Base-by-base conservation (phyloP, 2,113 vertebrate genomes). In the Thomomys bottae region DNA sequence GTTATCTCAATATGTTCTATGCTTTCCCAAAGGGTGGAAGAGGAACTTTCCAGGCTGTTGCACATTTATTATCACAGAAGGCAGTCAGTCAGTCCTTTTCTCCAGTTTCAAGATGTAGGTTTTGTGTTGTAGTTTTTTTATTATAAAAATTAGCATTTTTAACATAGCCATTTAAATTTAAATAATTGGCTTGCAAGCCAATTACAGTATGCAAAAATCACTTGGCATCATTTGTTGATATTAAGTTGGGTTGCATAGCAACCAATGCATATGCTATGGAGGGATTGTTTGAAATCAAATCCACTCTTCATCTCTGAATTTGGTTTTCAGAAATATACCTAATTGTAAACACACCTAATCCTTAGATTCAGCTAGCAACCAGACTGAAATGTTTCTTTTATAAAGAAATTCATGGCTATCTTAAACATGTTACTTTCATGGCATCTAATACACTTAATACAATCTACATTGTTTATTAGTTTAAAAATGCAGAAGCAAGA, bases 131-230 rank as follows among this genome's bases (percentile, higher is more conserved):
- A 7, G 6, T 10, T 36, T 82, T 64, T 93, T 95, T 90, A 80
- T 85, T 91, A 15, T 82, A 91, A 96, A 97, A 96, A 95, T 92
- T 59, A 89, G 4, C 81, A 75, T 84, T 92, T 97, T 97, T 94
- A 89, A 77, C 90, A 90, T 70, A 87, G 71, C 71, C 66, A 59
- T 86, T 70, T 90, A 59, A 45, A 71, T 89, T 45, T 92, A 72
- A 96, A 92, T 85, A 95, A 92, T 77, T 38, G 95, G 64, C 26
- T 91, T 85, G 14, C 15, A 93, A 96, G 40, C 95, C 90, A 81
- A 68, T 92, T 80, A 91, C 45, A 88, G 89, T 71, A 88, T 89
- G 49, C 59, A 96, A 94, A 96, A 95, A 89, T 94, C 87, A 90
- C 18, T 79, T 82, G 68, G 28, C 84, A 96, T 66, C 63, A 84